These are phyloP conservation scores for Lamprotornis superbus DNA, from an alignment of 2,113 vertebrate species.

Conservation along the genomic window DNA sequence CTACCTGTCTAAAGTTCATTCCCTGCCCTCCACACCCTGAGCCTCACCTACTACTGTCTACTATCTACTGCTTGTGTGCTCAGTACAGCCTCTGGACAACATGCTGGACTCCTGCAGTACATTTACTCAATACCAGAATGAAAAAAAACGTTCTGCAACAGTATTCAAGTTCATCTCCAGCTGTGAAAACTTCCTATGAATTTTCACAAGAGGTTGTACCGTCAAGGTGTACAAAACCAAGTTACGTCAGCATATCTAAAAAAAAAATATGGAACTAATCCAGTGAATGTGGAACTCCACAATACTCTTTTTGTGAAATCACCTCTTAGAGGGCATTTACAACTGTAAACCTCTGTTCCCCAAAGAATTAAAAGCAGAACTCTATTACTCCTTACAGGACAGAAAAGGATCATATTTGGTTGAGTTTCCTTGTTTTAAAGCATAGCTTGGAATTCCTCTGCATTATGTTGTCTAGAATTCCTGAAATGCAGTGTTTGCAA, in stretches of 20 bases:
- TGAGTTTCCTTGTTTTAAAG: background rate
- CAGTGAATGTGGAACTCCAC: background rate
- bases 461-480: background rate
- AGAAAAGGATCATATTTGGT: background rate
- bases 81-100: background rate
- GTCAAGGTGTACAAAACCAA: background rate
- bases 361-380: background rate
- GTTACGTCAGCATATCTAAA: background rate
- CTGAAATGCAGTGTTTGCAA: background rate
- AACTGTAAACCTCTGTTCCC: background rate
- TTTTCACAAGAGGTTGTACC: background rate
- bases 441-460: background rate
- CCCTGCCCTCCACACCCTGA: constrained; percentile 13
- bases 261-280: background rate
- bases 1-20: constrained; percentile 30
- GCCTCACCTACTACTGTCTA: background rate
- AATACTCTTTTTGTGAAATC: background rate
- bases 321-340: background rate
- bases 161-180: background rate
- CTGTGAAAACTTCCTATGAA: background rate
- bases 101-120: background rate
- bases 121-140: background rate
- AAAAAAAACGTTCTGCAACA: background rate
- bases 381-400: background rate
- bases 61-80: background rate